These are phyloP conservation scores for Spodoptera littoralis DNA, from an alignment of 2,888 invertebrate species.

Conservation along the genomic window DNA sequence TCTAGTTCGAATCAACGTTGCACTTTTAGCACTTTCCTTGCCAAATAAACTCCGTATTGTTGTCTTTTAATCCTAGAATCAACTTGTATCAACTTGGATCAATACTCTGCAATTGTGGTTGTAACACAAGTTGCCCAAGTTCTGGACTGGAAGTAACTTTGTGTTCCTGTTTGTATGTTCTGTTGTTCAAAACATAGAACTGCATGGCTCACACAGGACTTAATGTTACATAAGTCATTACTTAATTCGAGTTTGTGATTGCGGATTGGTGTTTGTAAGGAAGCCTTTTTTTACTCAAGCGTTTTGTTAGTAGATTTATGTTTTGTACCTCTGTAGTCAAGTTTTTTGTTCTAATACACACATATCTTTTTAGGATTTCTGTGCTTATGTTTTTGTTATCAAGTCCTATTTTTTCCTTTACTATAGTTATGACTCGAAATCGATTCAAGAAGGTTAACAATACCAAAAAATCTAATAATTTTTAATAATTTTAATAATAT, in stretches of 20 bases:
- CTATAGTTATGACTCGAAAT: too few relatives aligned
- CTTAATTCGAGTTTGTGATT: constrained; percentile 9
- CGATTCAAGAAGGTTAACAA: too few relatives aligned
- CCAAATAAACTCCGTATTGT: constrained; percentile 40
- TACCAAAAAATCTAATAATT: too few relatives aligned
- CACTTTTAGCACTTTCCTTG: constrained; percentile 33
- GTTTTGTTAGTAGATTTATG: too few relatives aligned
- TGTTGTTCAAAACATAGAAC: constrained; percentile 29
- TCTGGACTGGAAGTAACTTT: constrained; percentile 38
- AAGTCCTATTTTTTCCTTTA: too few relatives aligned
- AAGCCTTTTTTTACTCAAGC: too few relatives aligned
- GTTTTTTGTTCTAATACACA: too few relatives aligned
- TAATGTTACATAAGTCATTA: constrained; percentile 19
- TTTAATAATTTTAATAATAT: too few relatives aligned
- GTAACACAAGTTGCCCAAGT: constrained; percentile 34
- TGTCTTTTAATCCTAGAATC: constrained; percentile 51
- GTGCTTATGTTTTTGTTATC: too few relatives aligned
- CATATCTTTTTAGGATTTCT: too few relatives aligned
- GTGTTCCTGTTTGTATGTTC: constrained; percentile 45
- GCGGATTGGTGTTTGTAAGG: too few relatives aligned
- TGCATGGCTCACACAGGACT: constrained; percentile 6
- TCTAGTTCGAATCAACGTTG: constrained; percentile 20
- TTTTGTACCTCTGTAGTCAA: too few relatives aligned
- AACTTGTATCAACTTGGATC: constrained; percentile 32
- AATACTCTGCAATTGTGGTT: constrained; percentile 36